Evolutionary conservation across 2,888 invertebrate genomes (phyloP), one percentile per base, ranked within the genome.

Genomic region (Philereme vetulata): DNA sequence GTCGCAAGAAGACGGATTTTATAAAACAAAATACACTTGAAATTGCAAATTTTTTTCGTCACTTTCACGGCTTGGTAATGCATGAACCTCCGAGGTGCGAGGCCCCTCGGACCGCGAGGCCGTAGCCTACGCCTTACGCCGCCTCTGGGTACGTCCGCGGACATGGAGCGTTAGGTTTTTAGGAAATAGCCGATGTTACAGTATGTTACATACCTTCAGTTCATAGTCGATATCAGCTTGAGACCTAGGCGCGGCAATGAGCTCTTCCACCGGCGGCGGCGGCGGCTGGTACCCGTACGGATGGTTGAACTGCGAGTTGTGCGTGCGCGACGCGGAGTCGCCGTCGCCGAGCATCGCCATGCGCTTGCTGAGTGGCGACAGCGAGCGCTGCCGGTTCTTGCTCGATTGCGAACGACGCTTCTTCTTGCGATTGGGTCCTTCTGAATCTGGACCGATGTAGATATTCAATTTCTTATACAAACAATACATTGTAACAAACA

Each of bases 361-460:
- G 8, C 96, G 94, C 81, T 97, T 97, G 86, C 96, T 96, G 36
- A 97, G 90, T 1, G 97, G 97, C 38, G 96, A 97, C 51, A 96
- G 85, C 0, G 97, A 97, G 6, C 95, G 94, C 73, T 95, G 95
- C 54, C 94, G 94, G 78, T 94, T 93, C 76, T 93, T 92, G 74
- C 89, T 89, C 0, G 93, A 92, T 53, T 93, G 90, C 4, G 93
- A 93, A 8, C 93, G 90, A 57, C 93, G 93, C 77, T 94, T 94
- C 85, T 94, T 94, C 83, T 93, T 93, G 51, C 90, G 87, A 63
- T 88, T 91, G 5, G 92, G 92, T 32, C 93, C 90, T 72, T 94
- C 92, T 64, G 90, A 90, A 76, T 92, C 93, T 89, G 82, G 53
- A 64, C 60, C 35, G 44, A 45, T 57, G 67, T 65, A 59, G 65